Percentiles rank a stretch among this genome's conserved stretches.
Evolutionary conservation across 2,113 vertebrate genomes (phyloP).

Genomic region (Psephotus haematonotus): DNA sequence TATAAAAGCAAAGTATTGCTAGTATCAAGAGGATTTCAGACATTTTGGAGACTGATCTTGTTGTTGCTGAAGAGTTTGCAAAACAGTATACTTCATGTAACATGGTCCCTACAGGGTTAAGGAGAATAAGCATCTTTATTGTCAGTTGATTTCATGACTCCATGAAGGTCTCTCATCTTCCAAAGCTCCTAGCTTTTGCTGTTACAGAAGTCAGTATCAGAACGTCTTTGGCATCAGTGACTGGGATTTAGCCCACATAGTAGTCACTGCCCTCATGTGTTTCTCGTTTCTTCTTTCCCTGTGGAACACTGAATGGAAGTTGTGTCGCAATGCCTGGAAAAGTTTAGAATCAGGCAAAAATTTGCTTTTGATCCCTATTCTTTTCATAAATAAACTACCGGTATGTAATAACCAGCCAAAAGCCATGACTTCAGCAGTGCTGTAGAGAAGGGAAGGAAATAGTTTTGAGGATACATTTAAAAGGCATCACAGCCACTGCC

Average conservation of each 20-base stretch:
- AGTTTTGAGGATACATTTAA: background rate
- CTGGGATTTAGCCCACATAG: background rate
- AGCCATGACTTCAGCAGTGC: background rate
- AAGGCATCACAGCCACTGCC: background rate
- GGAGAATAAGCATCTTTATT: background rate
- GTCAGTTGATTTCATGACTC: background rate
- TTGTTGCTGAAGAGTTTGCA: background rate
- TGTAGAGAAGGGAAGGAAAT: background rate
- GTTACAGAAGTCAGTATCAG: background rate
- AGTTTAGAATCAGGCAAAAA: background rate
- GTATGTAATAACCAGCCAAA: background rate
- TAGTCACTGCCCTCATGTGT: background rate
- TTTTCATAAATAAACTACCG: background rate
- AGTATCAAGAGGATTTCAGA: background rate
- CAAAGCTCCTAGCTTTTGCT: background rate
- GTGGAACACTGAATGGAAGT: background rate
- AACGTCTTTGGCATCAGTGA: background rate
- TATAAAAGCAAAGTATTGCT: background rate
- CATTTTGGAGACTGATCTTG: background rate
- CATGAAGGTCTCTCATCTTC: background rate
- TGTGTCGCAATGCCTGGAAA: background rate
- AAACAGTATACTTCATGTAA: background rate
- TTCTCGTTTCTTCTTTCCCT: background rate
- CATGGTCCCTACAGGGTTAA: background rate
- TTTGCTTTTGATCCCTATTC: background rate